Evolutionary conservation across 2,113 vertebrate species (phyloP).

Genomic region (Turdus rufiventris): DNA sequence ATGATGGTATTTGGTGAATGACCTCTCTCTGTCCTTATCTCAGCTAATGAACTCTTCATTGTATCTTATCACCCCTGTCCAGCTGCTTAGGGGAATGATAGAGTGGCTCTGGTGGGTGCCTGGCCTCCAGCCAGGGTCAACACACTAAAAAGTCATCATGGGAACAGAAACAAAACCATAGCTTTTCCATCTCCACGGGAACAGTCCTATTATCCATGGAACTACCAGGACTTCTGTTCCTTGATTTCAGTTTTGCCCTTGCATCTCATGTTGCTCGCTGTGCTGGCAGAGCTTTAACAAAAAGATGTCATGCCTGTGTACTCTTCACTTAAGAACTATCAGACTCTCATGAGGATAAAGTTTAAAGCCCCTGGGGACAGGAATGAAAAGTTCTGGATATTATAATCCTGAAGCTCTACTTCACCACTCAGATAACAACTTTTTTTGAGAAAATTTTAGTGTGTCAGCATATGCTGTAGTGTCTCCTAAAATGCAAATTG

Average conservation of each 20-base stretch:
- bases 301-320: not conserved
- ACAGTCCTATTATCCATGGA: not conserved
- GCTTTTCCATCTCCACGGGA: not conserved
- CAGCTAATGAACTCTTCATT: not conserved
- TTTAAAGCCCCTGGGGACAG: not conserved
- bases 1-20: not conserved
- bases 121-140: not conserved
- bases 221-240: not conserved
- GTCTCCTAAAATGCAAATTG: slow-evolving; percentile 6
- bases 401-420: not conserved
- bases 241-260: not conserved
- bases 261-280: not conserved
- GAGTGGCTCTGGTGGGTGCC: not conserved
- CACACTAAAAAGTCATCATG: rapidly evolving
- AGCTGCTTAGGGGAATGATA: not conserved
- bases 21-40: not conserved
- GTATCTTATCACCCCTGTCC: not conserved
- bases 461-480: not conserved
- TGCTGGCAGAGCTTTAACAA: not conserved
- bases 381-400: not conserved
- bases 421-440: not conserved
- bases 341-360: not conserved
- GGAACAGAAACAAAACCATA: not conserved
- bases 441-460: not conserved
- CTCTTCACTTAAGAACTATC: not conserved